Conservation (phyloP, 2,113 vertebrate species). For the Taurulus bubalis region DNA sequence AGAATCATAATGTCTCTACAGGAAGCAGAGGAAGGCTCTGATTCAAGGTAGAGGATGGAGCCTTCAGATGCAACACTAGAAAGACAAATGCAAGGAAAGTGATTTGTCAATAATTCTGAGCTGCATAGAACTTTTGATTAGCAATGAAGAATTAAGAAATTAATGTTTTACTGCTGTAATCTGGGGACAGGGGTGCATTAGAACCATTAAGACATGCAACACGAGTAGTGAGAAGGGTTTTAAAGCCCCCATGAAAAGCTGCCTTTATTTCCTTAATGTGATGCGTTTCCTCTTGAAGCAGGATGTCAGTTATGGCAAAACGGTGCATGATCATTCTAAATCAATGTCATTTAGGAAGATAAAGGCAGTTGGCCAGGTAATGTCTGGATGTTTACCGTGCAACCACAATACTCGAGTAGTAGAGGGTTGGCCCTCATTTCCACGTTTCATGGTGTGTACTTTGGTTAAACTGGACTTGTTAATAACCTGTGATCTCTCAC, state of each 20-base stretch:
- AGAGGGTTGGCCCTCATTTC: neutral
- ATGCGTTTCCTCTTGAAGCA: conserved; percentile 25
- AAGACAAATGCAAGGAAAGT: conserved; percentile 20
- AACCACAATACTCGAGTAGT: neutral
- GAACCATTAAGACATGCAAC: conserved; percentile 19
- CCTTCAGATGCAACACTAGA: conserved; percentile 31
- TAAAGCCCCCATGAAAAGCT: conserved; percentile 18
- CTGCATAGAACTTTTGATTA: conserved; percentile 5
- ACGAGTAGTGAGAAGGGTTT: conserved; percentile 12
- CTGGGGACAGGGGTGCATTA: neutral
- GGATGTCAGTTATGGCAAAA: conserved; percentile 25
- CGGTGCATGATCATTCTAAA: neutral
- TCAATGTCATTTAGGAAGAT: conserved; percentile 1
- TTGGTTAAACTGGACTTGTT: neutral
- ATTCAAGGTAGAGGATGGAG: conserved; percentile 49
- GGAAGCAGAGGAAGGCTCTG: conserved; percentile 54
- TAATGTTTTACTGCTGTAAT: conserved; percentile 34
- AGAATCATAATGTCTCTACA: conserved; percentile 58
- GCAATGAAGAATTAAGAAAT: conserved; percentile 4
- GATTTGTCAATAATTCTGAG: conserved; percentile 22
- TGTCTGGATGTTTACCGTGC: neutral
- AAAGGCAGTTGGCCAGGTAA: neutral
- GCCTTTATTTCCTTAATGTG: conserved; percentile 16
- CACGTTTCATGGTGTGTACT: neutral
- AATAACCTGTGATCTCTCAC: neutral